Evolutionary conservation across 2,888 invertebrate genomes (phyloP).

Genomic region (Stratiomys singularior): DNA sequence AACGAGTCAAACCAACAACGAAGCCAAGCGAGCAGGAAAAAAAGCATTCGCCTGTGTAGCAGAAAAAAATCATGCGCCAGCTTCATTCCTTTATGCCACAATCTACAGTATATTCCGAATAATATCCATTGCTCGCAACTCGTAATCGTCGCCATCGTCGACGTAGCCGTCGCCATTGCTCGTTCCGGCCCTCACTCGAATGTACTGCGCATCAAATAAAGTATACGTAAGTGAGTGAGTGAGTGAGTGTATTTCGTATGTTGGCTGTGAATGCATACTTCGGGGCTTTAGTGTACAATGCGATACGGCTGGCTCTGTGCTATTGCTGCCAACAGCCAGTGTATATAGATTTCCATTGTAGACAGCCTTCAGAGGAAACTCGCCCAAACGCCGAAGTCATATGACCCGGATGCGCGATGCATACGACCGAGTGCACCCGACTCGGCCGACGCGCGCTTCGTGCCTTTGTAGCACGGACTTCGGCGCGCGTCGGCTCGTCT

Average conservation of each 20-base stretch:
- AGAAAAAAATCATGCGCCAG: conserved; percentile 51
- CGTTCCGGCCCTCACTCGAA: conserved; percentile 39
- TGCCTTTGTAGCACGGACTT: not conserved
- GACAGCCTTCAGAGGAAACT: conserved; percentile 50
- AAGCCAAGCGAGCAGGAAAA: conserved; percentile 18
- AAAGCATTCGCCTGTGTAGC: conserved; percentile 23
- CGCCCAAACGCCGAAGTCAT: conserved; percentile 42
- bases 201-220: conserved; percentile 54
- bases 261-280: conserved; percentile 33
- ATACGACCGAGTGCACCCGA: conserved; percentile 36
- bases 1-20: conserved; percentile 16
- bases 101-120: conserved; percentile 40
- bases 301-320: conserved; percentile 3
- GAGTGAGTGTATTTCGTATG: conserved; percentile 50
- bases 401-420: conserved; percentile 17
- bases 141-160: conserved; percentile 26
- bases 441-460: conserved; percentile 51
- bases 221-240: conserved; percentile 51
- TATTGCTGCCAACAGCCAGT: conserved; percentile 39
- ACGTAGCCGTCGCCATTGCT: conserved; percentile 31
- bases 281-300: conserved; percentile 27
- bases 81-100: conserved; percentile 51
- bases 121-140: conserved; percentile 35
- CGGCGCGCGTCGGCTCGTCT: conserved; percentile 50
- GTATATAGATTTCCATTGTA: conserved; percentile 47